phyloP scores from a whole-genome alignment of 2,888 invertebrate genomes.

The Trachelus iudaicus region DNA sequence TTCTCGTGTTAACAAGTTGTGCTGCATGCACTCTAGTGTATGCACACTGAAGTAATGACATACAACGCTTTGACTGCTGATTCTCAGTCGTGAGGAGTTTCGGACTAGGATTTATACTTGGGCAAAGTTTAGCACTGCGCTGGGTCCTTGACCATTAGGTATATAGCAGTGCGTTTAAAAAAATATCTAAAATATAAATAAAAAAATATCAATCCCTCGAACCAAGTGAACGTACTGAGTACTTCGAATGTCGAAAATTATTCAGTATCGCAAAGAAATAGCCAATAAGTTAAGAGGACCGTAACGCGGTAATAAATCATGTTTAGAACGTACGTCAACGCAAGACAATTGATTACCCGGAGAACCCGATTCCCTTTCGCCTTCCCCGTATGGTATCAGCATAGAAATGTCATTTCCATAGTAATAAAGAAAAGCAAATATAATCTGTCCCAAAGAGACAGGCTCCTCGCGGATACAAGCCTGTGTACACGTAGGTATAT shows the following conservation, averaged over 20 bases:
- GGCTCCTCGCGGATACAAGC: neutral
- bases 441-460: neutral
- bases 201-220: neutral
- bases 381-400: neutral
- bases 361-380: neutral
- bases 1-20: conserved; percentile 27
- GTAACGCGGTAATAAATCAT: neutral
- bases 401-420: conserved; percentile 2
- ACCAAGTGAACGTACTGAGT: neutral
- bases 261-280: neutral
- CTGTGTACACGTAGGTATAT: neutral
- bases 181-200: neutral
- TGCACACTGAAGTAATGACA: neutral
- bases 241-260: neutral
- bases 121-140: neutral
- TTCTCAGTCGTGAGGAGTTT: neutral
- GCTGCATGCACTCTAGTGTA: conserved; percentile 1
- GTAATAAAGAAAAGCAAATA: conserved; percentile 3
- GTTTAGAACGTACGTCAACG: neutral
- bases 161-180: neutral
- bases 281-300: neutral
- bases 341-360: neutral
- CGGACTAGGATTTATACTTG: neutral
- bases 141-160: neutral
- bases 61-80: neutral